A percentile compares a stretch with the other conserved stretches of the same genome.
Evolutionary conservation across 1,140 invertebrate genomes (phyloP).

Genomic region (Rhyzopertha dominica): DNA sequence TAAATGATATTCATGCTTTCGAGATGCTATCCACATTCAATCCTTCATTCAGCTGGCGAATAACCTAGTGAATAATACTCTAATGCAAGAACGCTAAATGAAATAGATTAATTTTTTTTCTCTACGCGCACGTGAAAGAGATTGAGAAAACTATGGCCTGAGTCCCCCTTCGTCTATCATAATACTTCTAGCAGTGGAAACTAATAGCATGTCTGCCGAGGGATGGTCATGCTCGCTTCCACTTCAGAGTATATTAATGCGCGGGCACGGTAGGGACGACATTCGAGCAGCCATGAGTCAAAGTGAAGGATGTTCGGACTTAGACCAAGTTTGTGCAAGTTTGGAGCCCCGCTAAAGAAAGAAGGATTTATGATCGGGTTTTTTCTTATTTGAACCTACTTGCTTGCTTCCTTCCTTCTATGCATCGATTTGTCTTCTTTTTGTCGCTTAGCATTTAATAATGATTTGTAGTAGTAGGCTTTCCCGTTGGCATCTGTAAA

Average conservation of each 20-base stretch:
- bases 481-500: no score
- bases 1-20: no score
- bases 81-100: no score
- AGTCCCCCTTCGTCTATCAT: neutral
- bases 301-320: slow-evolving; percentile 44
- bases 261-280: slow-evolving; percentile 39
- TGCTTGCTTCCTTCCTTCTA: slow-evolving; percentile 35
- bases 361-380: slow-evolving; percentile 37
- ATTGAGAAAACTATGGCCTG: slow-evolving; percentile 2
- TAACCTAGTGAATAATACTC: no score
- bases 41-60: no score
- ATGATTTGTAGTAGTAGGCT: no score
- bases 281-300: slow-evolving; percentile 41
- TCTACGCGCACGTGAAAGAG: neutral
- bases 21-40: no score
- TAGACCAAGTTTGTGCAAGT: slow-evolving; percentile 44
- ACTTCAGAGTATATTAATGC: slow-evolving; percentile 40
- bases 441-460: slow-evolving; percentile 40
- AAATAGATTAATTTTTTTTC: no score
- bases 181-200: neutral
- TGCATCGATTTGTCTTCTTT: slow-evolving; percentile 39
- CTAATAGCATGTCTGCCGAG: neutral
- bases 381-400: slow-evolving; percentile 18
- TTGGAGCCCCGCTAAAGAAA: slow-evolving; percentile 37
- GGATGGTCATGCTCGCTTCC: slow-evolving; percentile 22